Base-by-base conservation (phyloP, 2,113 vertebrate genomes). In the Galeopterus variegatus region DNA sequence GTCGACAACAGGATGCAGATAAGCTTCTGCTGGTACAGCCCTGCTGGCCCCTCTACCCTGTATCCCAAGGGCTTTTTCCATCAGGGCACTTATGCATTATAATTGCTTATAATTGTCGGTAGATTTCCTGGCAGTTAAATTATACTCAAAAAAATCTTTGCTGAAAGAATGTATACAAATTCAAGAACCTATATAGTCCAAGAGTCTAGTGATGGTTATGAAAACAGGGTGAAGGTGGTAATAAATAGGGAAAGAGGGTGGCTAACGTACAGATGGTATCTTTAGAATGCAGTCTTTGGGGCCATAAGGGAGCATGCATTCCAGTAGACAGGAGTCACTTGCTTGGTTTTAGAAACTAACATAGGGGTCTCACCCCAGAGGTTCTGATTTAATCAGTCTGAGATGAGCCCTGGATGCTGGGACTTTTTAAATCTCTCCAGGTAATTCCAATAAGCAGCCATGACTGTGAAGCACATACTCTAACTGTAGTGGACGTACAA, bases 81-180 rank as follows among this genome's bases (percentile, higher is more conserved):
- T 28, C 33, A 13, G 33, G 54, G 9, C 41, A 26, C 3, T 3
- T 8, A 13, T 1, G 56, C 4, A 11, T n/a, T 58, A 13, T 4
- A 50, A 54, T 26, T 12, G 26, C 33, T 65, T 52, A 8, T 19
- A 95, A 77, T 8, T 77, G 54, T 88, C 21, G 21, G 31, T 14
- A 54, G 8, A n/a, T 60, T 65, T 60, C 75, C 62, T 24, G 69
- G 64, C 13, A 60, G 36, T 17, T 12, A 24, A 17, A 41, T 41
- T 41, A 41, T 19, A 19, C 11, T 58, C 67, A 8, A 56, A n/a
- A 67, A 11, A 45, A 15, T 13, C 56, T 67, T 24, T 73, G 17
- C 36, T n/a, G 17, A 75, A 64, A 11, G 26, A 79, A 45, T 50
- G 19, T 7, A 24, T 6, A 36, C 8, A 58, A 36, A 67, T 62